Evolutionary conservation across 2,797 vertebrate species (phyloP).

Genomic region (Sphenopsis melanotis): DNA sequence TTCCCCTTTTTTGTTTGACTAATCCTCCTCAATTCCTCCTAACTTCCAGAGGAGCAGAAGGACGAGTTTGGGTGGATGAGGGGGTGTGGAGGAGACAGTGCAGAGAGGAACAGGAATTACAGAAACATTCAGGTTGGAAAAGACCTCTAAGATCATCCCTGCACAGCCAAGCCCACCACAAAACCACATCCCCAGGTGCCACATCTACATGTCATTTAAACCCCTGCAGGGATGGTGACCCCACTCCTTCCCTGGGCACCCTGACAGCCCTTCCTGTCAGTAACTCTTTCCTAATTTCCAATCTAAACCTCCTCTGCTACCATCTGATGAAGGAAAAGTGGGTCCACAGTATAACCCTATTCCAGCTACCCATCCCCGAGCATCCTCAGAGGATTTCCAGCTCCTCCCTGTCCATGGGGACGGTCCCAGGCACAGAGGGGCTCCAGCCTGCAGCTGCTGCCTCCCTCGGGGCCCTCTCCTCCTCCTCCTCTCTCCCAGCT

Average conservation of each 20-base stretch:
- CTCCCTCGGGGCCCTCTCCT: neutral
- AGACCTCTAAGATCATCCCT: neutral
- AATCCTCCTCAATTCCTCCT: neutral
- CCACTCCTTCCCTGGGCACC: neutral
- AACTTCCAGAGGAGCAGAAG: neutral
- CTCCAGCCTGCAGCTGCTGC: neutral
- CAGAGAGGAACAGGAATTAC: neutral
- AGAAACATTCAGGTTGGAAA: neutral
- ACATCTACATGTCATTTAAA: neutral
- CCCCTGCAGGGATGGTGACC: neutral
- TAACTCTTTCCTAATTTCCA: neutral
- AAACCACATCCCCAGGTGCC: no score
- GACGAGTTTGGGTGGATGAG: neutral
- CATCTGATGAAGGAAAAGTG: neutral
- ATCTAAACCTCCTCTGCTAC: neutral
- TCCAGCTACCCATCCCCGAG: neutral
- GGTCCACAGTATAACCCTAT: neutral
- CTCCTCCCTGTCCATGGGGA: neutral
- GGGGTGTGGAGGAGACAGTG: accelerated
- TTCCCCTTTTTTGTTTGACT: neutral
- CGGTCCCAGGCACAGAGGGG: neutral
- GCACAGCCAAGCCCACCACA: neutral
- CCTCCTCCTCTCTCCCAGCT: neutral
- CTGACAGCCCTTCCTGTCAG: neutral
- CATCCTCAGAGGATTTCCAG: neutral